Base-by-base conservation (phyloP, 2,888 invertebrate genomes). In the Steinernema scapterisci region DNA sequence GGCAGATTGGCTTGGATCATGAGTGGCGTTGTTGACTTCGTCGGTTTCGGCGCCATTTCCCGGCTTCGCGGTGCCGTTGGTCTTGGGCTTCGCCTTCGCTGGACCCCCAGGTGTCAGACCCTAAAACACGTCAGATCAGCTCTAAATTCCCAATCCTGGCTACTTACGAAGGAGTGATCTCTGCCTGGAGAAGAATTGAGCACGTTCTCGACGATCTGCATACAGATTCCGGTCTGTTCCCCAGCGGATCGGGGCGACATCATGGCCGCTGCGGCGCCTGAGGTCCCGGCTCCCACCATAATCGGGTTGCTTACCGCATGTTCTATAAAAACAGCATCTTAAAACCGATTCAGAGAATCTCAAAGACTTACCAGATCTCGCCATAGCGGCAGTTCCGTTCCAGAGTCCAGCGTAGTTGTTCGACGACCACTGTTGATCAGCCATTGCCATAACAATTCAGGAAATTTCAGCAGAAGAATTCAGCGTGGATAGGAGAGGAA, bases 161-260 rank as follows among this genome's bases (percentile, higher is more conserved):
- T 27, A 75, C 74, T 27, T 63, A 75, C 73, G 72, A 77, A 74
- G 51, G 73, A 71, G 31, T 75, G 75, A 19, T 79, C 79, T 71
- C 77, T 75, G 43, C 77, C 75, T 9, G 85, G 85, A 11, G 88
- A 88, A 9, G 88, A 94, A 81, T 95, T 94, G 85, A 97, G 91
- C 76, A 97, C 96, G 89, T 96, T 97, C 90, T 97, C 97, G 73
- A 96, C 97, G 95, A 97, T 97, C 91, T 96, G 96, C 83, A 95
- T 94, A 82, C 95, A 95, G 82, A 96, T 92, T 56, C 95, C 95
- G 80, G 92, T 92, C 78, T 94, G 94, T 82, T 95, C 94, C 25
- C 85, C 86, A 46, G 83, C 79, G 89, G 95, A 94, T 79, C 94
- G 91, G 63, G 94, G 94, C 72, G 84, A 76, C 81, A 86, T 56